A percentile compares a stretch with the other conserved stretches of the same genome.
phyloP scores from a whole-genome alignment of 2,797 vertebrate genomes.

The Sebastes kiyomatsui region DNA sequence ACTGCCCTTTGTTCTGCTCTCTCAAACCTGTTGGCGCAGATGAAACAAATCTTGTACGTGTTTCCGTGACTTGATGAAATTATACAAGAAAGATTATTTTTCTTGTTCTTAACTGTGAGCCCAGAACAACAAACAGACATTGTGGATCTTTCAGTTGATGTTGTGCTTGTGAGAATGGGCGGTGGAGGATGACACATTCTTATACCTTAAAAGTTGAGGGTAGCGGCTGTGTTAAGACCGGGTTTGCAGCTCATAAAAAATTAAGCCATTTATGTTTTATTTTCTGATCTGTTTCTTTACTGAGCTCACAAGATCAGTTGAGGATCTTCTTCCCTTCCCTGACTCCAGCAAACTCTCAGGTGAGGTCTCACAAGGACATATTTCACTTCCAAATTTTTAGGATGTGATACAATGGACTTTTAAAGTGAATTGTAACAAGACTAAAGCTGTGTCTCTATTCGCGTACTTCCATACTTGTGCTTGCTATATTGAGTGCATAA shows the following conservation, averaged over 20 bases:
- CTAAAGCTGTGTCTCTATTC: no score
- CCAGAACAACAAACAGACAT: slow-evolving; percentile 4
- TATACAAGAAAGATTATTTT: background rate
- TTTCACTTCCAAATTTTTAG: background rate
- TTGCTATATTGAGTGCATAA: no score
- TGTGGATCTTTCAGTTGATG: background rate
- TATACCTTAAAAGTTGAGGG: slow-evolving; percentile 10
- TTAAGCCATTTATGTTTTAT: background rate
- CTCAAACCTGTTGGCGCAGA: slow-evolving; percentile 3
- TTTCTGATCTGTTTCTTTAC: background rate
- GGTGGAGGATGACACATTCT: background rate
- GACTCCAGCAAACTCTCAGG: background rate
- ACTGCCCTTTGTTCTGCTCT: slow-evolving; percentile 2
- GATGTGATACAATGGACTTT: background rate
- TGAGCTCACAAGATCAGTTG: background rate
- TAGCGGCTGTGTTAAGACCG: background rate
- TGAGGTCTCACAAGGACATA: background rate
- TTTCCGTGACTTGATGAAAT: background rate
- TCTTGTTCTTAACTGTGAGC: background rate
- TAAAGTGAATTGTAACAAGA: background rate
- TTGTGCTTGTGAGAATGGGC: background rate
- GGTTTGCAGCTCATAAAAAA: background rate
- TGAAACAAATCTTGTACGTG: background rate
- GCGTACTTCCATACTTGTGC: no score
- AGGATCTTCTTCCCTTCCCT: background rate